Base-by-base conservation (phyloP, 2,797 vertebrate genomes). In the Rhabdomys pumilio region DNA sequence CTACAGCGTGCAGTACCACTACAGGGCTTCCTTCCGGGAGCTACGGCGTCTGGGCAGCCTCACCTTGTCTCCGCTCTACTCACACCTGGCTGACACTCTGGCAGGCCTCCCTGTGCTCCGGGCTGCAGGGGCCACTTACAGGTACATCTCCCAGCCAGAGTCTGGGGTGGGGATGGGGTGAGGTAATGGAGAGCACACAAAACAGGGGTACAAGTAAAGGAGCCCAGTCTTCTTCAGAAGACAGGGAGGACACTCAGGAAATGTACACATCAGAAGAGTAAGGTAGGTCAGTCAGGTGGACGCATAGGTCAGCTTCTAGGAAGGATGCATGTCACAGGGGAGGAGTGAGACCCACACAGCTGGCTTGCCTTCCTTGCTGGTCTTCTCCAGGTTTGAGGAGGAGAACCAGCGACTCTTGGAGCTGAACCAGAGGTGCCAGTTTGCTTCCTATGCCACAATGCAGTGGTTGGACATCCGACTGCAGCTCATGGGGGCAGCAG, bases 391-490 rank as follows among this genome's bases (percentile, higher is more conserved):
- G 98, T 99, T 99, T 96, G 98, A 99, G 97, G 97, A 99, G 94
- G 99, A 99, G 97, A 99, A 98, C 76, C 98, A 98, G 95, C 97
- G 93, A 47, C 99, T 97, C 24, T 98, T 99, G 97, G 99, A 99
- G 96, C 98, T 98, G 97, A 99, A 99, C 98, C 99, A 99, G 81
- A 99, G 99, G 95, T 99, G 99, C 98, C 98, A 99, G 97, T 99
- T 99, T 96, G 99, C 99, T 3, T 99, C 99, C 98, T 98, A 98
- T 3, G 98, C 99, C 3, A 99, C 99, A 0, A 98, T 98, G 98
- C 99, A 99, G 98, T 99, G 99, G 99, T 98, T 99, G 98, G 99
- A 99, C 98, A 99, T 99, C 94, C 99, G 99, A n/a, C 98, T 99
- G 93, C 99, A 99, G 98, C 99, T 99, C 98, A 99, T 99, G 41